Evolutionary conservation across 2,797 vertebrate genomes (phyloP), one percentile per base, ranked within the genome.

Genomic region (Acropternis orthonyx): DNA sequence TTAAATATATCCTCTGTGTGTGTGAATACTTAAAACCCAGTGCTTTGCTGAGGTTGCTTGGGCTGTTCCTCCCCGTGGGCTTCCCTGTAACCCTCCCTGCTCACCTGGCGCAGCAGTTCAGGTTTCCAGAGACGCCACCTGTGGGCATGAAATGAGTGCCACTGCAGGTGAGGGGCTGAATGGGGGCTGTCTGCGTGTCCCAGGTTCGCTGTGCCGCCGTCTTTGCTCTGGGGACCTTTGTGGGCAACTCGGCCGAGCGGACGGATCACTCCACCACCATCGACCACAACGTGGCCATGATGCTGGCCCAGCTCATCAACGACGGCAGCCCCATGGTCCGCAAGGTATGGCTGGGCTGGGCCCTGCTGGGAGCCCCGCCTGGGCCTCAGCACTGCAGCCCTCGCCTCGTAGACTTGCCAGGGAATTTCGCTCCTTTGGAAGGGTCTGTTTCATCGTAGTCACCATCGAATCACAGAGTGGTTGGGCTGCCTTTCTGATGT

Each of bases 201-300:
- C 96, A 99, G 99, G 99, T 99, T 74, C 98, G 99, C 63, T 99
- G 99, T 41, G 98, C 99, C 0, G 99, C 99, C 0, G 99, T 99
- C 55, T 99, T 99, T 34, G 99, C 99, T 2, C 97, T 99, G 66
- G 99, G 99, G 15, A 99, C 99, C 0, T 99, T 99, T 34, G 99
- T 99, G 93, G 99, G 99, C 20, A 99, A 99, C 97, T 99, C 99
- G 0, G 99, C 98, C 0, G 99, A 99, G 96, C 97, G 99, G 89
- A 99, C 99, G 0, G 99, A 99, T 91, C 99, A 99, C 97, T 99
- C 99, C 34, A 99, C 99, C 96, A 99, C 99, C 95, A 99, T 99
- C 13, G 99, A 99, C 97, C 99, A 99, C 98, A 99, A 99, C 7
- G 99, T 99, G 95, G 99, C 99, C 92, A 99, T 99, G 99, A 99